A percentile compares a stretch with the other conserved stretches of the same genome.
Conservation (phyloP, 2,113 vertebrate genomes). For the Ornithorhynchus anatinus region DNA sequence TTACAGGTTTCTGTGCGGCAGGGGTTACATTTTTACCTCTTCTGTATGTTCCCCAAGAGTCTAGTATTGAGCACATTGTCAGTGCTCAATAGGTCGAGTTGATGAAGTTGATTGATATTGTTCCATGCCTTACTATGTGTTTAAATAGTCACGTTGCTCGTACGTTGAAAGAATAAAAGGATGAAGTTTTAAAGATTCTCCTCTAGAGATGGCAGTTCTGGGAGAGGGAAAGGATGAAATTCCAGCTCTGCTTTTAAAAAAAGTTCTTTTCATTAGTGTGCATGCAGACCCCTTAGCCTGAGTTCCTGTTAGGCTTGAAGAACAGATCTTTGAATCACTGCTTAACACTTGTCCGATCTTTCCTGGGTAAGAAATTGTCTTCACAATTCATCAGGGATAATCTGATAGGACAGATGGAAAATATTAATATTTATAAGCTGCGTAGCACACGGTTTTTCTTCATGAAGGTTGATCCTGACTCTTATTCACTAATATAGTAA, state of each 20-base stretch:
- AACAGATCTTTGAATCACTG: neutral
- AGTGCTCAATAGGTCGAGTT: too few species aligned
- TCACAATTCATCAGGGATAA: neutral
- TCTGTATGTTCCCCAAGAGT: too few species aligned
- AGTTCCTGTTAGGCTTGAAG: neutral
- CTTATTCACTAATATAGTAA: constrained; percentile 11
- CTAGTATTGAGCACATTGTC: too few species aligned
- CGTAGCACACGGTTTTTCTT: constrained; percentile 5
- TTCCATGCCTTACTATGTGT: too few species aligned
- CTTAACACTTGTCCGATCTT: neutral
- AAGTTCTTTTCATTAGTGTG: neutral
- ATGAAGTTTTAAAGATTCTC: too few species aligned
- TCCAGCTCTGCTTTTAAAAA: neutral
- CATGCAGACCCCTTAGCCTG: neutral
- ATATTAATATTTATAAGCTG: neutral
- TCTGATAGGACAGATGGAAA: neutral
- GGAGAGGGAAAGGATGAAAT: too few species aligned
- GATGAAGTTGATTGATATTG: too few species aligned
- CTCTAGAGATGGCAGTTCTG: too few species aligned
- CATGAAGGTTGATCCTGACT: neutral
- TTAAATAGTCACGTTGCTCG: too few species aligned
- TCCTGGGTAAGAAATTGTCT: neutral
- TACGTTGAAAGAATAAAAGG: too few species aligned
- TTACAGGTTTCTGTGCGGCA: too few species aligned
- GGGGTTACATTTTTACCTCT: too few species aligned